phyloP scores from a whole-genome alignment of 2,113 vertebrate genomes.

The Turdus rufiventris region DNA sequence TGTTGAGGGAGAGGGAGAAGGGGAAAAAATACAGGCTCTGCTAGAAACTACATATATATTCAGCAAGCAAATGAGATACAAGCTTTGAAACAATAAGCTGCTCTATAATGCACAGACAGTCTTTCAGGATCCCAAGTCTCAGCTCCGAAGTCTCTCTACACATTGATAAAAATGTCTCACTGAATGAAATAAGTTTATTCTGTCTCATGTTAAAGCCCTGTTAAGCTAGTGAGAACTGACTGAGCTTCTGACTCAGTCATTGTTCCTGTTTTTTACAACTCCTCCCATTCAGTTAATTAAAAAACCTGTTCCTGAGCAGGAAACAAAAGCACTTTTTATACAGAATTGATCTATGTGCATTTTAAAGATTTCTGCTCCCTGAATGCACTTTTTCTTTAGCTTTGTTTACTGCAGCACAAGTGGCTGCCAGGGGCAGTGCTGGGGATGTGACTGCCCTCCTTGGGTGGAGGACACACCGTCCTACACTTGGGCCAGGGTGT shows the following conservation, averaged over 20 bases:
- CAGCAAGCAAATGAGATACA: background rate
- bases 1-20: background rate
- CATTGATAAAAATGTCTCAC: constrained; percentile 41
- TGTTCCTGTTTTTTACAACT: constrained; percentile 40
- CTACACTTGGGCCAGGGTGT: constrained; percentile 21
- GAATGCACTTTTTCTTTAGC: constrained; percentile 59
- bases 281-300: constrained; percentile 54
- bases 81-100: constrained; percentile 35
- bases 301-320: constrained; percentile 49
- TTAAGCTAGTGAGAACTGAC: constrained; percentile 33
- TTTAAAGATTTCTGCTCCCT: constrained; percentile 41
- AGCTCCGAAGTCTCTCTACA: constrained; percentile 13
- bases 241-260: constrained; percentile 45
- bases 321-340: constrained; percentile 61
- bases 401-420: constrained; percentile 18
- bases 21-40: background rate
- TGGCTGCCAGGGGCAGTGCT: constrained; percentile 54
- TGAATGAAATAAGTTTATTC: constrained; percentile 32
- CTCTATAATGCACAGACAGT: background rate
- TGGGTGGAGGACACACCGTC: constrained; percentile 27
- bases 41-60: background rate
- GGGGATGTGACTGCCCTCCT: constrained; percentile 35
- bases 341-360: constrained; percentile 33
- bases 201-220: background rate
- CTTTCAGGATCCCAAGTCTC: constrained; percentile 13